Conservation (phyloP, 2,797 vertebrate species). For the Pelochelys cantorii region DNA sequence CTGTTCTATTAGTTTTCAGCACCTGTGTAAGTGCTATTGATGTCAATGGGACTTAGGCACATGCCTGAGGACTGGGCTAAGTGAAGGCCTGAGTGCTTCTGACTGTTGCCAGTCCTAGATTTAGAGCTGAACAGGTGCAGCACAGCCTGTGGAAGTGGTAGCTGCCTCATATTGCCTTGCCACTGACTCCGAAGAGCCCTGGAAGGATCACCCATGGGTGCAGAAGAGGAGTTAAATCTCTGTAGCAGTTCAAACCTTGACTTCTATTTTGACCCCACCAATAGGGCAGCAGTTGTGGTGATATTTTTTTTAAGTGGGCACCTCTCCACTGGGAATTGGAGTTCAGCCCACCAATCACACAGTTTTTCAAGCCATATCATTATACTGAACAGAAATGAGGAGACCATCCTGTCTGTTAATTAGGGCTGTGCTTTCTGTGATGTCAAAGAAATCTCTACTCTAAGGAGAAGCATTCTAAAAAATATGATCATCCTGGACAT, state of each 20-base stretch:
- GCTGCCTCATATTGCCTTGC: neutral
- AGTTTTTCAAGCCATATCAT: neutral
- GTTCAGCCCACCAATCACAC: neutral
- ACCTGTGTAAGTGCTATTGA: neutral
- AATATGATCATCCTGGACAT: neutral
- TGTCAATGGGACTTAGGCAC: neutral
- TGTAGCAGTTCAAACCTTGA: neutral
- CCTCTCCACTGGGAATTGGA: neutral
- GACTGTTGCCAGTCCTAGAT: neutral
- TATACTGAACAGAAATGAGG: neutral
- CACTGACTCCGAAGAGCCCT: neutral
- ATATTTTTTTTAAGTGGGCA: neutral
- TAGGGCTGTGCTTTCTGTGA: neutral
- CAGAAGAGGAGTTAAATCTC: neutral
- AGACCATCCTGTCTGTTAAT: neutral
- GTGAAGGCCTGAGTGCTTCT: neutral
- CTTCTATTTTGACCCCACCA: neutral
- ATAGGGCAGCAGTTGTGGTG: neutral
- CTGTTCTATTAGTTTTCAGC: neutral
- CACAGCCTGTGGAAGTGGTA: neutral
- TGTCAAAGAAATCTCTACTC: neutral
- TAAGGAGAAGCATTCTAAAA: neutral
- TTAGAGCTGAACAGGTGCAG: neutral
- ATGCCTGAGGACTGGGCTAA: neutral
- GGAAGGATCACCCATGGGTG: neutral